Evolutionary conservation across 2,797 vertebrate genomes (phyloP).

Genomic region (Mormyrops attenuatus): DNA sequence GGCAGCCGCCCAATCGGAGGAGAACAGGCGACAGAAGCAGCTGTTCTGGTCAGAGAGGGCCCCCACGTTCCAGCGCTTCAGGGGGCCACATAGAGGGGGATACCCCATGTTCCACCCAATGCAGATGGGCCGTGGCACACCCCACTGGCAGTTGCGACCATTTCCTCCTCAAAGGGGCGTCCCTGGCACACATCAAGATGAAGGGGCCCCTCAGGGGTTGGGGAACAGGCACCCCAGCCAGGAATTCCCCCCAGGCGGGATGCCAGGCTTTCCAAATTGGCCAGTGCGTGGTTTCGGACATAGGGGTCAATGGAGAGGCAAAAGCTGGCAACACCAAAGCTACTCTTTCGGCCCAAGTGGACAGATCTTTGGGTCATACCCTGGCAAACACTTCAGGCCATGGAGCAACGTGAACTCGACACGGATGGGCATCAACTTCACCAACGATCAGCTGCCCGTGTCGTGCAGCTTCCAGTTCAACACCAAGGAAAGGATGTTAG

Average conservation of each 20-base stretch:
- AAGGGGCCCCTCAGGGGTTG: not conserved
- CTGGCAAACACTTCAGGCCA: not conserved
- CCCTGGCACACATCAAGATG: not conserved
- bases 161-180: not conserved
- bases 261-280: not conserved
- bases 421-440: slow-evolving; percentile 47
- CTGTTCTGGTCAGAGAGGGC: slow-evolving; percentile 43
- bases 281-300: not conserved
- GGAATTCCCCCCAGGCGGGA: not conserved
- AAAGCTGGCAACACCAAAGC: not conserved
- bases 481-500: slow-evolving; percentile 39
- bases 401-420: not conserved
- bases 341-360: not conserved
- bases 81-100: not conserved
- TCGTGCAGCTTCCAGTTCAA: slow-evolving; percentile 50
- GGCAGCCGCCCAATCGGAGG: slow-evolving; percentile 45
- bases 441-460: slow-evolving; percentile 55
- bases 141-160: not conserved
- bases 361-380: not conserved
- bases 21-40: slow-evolving; percentile 48
- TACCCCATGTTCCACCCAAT: not conserved
- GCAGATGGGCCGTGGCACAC: not conserved
- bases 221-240: not conserved
- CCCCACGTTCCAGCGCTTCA: not conserved
- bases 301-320: not conserved